These are phyloP conservation scores for Zapus hudsonius DNA, from an alignment of 2,113 vertebrate genomes.

Conservation along the genomic window DNA sequence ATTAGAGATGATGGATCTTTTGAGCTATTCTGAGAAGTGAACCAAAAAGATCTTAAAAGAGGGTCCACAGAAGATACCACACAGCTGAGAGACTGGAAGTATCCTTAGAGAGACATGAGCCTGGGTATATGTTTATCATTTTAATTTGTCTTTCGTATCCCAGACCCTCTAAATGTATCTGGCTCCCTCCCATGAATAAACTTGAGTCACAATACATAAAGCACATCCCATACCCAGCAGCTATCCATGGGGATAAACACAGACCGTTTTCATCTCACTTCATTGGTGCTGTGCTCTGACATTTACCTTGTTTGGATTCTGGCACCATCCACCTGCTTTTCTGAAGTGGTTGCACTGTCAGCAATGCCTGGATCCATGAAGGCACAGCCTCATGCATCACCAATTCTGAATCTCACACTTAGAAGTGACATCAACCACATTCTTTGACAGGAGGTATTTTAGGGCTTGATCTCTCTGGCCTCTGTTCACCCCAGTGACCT, in stretches of 20 bases:
- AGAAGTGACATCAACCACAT: not conserved
- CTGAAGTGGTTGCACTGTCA: not conserved
- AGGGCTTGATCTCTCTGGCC: not conserved
- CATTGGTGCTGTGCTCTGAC: not conserved
- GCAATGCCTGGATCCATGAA: not conserved
- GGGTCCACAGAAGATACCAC: not conserved
- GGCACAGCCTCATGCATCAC: not conserved
- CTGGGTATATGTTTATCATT: conserved; percentile 8
- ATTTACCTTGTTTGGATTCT: not conserved
- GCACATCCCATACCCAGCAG: too few relatives aligned
- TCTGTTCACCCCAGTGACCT: not conserved
- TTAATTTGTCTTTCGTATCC: not conserved
- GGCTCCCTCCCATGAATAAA: not conserved
- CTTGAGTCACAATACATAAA: not conserved
- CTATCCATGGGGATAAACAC: not conserved
- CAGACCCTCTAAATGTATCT: not conserved
- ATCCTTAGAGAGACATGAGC: not conserved
- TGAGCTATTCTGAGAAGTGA: conserved; percentile 1
- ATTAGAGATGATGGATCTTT: not conserved
- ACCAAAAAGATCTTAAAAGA: conserved; percentile 1
- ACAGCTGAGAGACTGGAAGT: not conserved
- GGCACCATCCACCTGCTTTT: not conserved
- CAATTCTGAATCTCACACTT: not conserved
- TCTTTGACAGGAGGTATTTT: not conserved
- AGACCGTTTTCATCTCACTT: not conserved